Evolutionary conservation across 2,888 invertebrate genomes (phyloP).

Genomic region (Linnaemya tessellans): DNA sequence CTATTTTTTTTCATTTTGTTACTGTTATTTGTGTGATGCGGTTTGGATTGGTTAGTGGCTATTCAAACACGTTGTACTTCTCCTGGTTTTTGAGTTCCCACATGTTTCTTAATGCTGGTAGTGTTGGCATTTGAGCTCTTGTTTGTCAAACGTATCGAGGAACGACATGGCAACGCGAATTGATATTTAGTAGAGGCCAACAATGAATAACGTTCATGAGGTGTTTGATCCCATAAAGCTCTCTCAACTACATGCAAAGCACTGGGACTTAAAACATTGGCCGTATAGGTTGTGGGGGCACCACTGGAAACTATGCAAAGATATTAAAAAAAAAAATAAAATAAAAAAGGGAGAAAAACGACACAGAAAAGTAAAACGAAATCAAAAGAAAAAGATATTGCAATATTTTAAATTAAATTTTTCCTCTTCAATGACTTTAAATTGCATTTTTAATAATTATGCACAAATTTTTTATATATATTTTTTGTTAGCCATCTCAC

Average conservation of each 20-base stretch:
- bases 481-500: conserved; percentile 73
- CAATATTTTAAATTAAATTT: conserved; percentile 37
- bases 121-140: conserved; percentile 49
- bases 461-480: background rate
- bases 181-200: conserved; percentile 82
- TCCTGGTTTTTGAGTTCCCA: conserved; percentile 56
- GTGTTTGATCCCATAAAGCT: conserved; percentile 85
- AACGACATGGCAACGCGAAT: conserved; percentile 83
- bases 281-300: conserved; percentile 87
- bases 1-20: conserved; percentile 17
- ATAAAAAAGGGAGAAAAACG: conserved; percentile 12
- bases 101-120: conserved; percentile 53
- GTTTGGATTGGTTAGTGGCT: background rate
- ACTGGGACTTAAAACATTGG: conserved; percentile 86
- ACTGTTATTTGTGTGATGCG: conserved; percentile 6
- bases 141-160: conserved; percentile 80
- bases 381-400: conserved; percentile 38
- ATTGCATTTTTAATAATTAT: conserved; percentile 39
- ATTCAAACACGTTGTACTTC: conserved; percentile 67
- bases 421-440: conserved; percentile 61
- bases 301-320: conserved; percentile 79
- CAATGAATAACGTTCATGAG: conserved; percentile 84
- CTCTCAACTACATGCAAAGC: conserved; percentile 87
- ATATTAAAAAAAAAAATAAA: conserved; percentile 47
- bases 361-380: conserved; percentile 58